Evolutionary conservation across 2,797 vertebrate genomes (phyloP), one percentile per base, ranked within the genome.

Genomic region (Anguilla pacifica): DNA sequence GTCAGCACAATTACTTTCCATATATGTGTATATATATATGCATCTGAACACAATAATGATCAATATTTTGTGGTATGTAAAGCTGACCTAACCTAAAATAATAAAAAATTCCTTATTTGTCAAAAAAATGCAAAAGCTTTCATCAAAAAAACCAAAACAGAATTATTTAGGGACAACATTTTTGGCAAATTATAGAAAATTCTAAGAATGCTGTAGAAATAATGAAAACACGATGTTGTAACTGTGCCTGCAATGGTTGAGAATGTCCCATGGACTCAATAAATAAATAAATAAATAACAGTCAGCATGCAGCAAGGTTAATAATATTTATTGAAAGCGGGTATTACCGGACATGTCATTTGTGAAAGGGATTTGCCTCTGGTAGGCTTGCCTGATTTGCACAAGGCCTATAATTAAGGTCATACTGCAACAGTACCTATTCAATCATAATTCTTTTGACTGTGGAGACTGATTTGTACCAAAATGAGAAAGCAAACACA

Each of bases 311-410:
- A 17, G 43, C 43, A 81, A 81, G 77, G 77, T 81, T 81, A 81
- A 81, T 81, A 35, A 74, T 74, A 39, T 39, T 74, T 39, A 74
- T 22, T 35, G 72, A 39, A 74, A 39, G 28, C 39, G 3, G 43
- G 35, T 22, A 81, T 46, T 81, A 46, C 10, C 77, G 4, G 77
- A 81, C 35, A 43, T 46, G 39, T 25, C 39, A 81, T 81, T 43
- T 81, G 17, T 81, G 19, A 9, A 81, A 81, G 43, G 77, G 35
- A 81, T 81, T 81, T 81, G 77, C n/a, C 39, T 81, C 35, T 46
- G 77, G 39, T 35, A 74, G 35, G n/a, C n/a, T 3, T 35, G n/a
- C 15, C 64, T 67, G 64, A 15, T 74, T 74, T 74, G n/a, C 72
- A 74, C 28, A 43, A 81, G 77, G 31, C 77, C 11, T 43, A 6